Evolutionary conservation across 2,888 invertebrate species (phyloP).

Genomic region (Ametastegia equiseti): DNA sequence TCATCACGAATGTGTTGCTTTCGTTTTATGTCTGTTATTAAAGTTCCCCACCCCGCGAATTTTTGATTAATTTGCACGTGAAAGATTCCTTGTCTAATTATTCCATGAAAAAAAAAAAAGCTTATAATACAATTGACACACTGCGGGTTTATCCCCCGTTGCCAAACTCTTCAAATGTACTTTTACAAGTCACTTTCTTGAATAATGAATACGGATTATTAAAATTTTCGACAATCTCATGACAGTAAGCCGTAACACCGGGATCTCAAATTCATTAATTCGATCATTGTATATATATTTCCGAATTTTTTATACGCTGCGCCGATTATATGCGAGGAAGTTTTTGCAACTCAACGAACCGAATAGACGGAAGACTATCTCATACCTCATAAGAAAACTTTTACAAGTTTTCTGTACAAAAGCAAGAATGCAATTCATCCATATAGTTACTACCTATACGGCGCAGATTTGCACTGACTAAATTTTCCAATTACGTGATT

Average conservation of each 20-base stretch:
- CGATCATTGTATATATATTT: background rate
- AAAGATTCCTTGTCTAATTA: background rate
- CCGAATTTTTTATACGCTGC: background rate
- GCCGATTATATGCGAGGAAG: background rate
- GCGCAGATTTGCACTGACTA: background rate
- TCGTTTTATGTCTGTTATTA: no score
- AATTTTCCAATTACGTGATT: background rate
- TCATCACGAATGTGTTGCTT: no score
- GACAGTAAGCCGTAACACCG: background rate
- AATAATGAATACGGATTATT: constrained; percentile 28
- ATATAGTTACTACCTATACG: background rate
- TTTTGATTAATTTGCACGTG: no score
- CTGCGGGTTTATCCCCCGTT: background rate
- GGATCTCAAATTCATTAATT: background rate
- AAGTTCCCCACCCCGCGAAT: no score
- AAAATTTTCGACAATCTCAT: background rate
- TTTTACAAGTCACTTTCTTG: constrained; percentile 5
- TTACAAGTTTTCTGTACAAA: no score
- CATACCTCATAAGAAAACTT: no score
- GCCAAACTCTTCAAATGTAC: constrained; percentile 1
- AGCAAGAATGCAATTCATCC: background rate
- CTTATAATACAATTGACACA: background rate
- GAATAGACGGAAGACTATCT: background rate
- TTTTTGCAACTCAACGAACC: background rate
- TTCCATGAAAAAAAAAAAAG: background rate